These are phyloP conservation scores for Indicator indicator DNA, from an alignment of 2,113 vertebrate species.

Conservation along the genomic window DNA sequence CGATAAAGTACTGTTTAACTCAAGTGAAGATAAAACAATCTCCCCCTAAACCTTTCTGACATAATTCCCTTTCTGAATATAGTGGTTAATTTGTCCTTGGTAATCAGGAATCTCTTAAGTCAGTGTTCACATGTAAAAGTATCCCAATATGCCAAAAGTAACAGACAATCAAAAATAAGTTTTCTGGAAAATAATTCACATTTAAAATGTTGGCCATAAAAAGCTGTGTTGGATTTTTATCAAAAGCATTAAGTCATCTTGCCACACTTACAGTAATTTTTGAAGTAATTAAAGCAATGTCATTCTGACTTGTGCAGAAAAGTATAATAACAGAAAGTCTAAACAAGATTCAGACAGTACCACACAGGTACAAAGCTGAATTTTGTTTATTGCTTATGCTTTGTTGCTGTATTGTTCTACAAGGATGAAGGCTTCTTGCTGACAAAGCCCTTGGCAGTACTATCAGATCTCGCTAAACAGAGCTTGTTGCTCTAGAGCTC, in stretches of 20 bases:
- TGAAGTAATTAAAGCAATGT: not conserved
- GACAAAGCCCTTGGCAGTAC: not conserved
- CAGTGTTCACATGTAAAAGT: not conserved
- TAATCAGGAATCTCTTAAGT: not conserved
- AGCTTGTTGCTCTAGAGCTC: not conserved
- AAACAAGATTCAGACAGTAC: not conserved
- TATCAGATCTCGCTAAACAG: not conserved
- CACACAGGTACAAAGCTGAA: not conserved
- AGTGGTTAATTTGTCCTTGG: not conserved
- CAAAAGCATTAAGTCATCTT: not conserved
- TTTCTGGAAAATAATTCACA: conserved; percentile 6
- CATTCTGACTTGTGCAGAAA: not conserved
- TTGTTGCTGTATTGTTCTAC: not conserved
- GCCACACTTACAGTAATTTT: not conserved
- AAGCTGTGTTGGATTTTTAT: not conserved
- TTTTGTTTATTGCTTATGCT: not conserved
- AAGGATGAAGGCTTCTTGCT: not conserved
- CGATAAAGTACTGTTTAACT: not conserved
- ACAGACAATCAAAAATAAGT: not conserved
- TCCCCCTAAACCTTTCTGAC: not conserved
- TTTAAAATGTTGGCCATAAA: not conserved
- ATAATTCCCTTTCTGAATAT: not conserved
- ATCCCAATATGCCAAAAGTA: not conserved
- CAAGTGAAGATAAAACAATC: not conserved
- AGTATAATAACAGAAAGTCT: not conserved